Evolutionary conservation across 2,888 invertebrate species (phyloP), one percentile per base, ranked within the genome.

Genomic region (Eumerus sabulonum): DNA sequence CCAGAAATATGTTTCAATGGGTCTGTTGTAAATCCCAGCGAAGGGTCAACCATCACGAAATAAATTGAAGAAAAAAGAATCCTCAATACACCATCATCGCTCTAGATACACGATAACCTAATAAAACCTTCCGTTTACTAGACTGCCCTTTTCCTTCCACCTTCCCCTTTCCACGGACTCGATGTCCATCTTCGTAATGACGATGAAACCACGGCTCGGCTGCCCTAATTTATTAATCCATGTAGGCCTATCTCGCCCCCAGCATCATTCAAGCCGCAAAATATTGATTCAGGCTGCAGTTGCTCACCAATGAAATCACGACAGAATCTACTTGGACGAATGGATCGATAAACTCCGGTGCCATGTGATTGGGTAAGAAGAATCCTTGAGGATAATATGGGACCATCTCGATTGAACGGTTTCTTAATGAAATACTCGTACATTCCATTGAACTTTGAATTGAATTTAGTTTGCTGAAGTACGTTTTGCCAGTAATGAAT

Each of bases 211-310:
- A 27, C 7, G 7, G 2, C n/a, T n/a, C n/a, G n/a, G n/a, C 14
- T 47, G 40, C 51, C 62, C 72, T 57, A 62, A 62, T 66, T 67
- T 67, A 53, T 60, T 64, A 59, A 59, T 70, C 53, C 48, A 18
- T 73, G 38, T 48, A 54, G 60, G 53, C 40, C 60, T 36, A 60
- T 60, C 40, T 40, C 19, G 53, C 47, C 53, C 16, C 45, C 38
- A 68, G 19, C 51, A 38, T 48, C 12, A n/a, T 45, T 18, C 47
- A 27, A 27, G 50, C 67, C 53, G 12, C 53, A 67, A 72, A 53
- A 57, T 77, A 77, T 77, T 77, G 77, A 77, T 77, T 73, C 72
- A 68, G 67, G 72, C 67, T 63, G 67, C 72, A 53, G 67, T 59
- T 73, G 67, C 63, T 57, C 9, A 5, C 48, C 63, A 51, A 45